phyloP scores from a whole-genome alignment of 2,113 vertebrate genomes.

The Smithornis capensis region DNA sequence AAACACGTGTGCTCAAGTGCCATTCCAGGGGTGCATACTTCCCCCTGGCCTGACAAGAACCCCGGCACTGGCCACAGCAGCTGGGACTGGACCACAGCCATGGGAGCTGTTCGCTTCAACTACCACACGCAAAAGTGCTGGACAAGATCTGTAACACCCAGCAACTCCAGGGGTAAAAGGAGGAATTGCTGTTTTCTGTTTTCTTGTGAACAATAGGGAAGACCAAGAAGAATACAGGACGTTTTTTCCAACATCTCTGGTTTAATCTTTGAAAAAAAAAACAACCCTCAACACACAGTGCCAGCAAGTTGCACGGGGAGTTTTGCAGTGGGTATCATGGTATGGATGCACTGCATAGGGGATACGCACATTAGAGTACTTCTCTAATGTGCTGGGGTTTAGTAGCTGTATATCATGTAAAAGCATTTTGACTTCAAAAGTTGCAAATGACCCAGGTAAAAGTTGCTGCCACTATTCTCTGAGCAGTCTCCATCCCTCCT shows the following conservation, averaged over 20 bases:
- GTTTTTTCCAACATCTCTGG: background rate
- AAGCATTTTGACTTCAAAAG: background rate
- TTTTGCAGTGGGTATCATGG: background rate
- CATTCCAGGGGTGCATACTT: background rate
- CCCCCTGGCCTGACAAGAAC: fast-evolving
- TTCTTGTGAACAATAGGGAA: background rate
- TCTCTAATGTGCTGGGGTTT: background rate
- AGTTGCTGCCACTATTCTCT: background rate
- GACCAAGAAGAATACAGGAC: background rate
- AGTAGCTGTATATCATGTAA: background rate
- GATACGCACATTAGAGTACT: background rate
- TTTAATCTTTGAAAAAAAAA: background rate
- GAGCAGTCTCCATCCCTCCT: background rate
- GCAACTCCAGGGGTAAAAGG: background rate
- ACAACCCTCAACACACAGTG: background rate
- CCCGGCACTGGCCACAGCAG: background rate
- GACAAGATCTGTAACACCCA: background rate
- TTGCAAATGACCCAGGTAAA: background rate
- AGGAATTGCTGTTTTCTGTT: background rate
- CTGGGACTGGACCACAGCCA: background rate
- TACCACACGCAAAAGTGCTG: background rate
- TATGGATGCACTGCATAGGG: background rate
- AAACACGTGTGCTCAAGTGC: background rate
- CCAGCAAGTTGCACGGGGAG: background rate
- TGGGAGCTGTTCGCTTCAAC: fast-evolving